Conservation (phyloP, 2,113 vertebrate genomes). For the Phaetusa simplex region DNA sequence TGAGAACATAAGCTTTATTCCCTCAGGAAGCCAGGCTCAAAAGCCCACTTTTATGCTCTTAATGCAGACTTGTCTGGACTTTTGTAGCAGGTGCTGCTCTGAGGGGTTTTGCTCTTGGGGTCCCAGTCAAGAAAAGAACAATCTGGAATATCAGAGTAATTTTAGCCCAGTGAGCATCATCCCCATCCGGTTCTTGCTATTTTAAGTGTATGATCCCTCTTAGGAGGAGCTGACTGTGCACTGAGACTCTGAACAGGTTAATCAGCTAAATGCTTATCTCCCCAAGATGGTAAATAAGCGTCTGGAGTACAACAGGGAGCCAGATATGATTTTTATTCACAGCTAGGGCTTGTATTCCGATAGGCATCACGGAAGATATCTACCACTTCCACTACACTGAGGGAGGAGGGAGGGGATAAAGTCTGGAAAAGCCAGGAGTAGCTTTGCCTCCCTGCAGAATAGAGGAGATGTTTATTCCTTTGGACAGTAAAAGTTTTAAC, state of each 20-base stretch:
- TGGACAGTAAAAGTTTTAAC: background rate
- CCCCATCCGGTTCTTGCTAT: background rate
- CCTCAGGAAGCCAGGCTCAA: background rate
- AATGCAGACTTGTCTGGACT: background rate
- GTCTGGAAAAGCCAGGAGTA: background rate
- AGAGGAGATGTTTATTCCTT: background rate
- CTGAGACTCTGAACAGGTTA: background rate
- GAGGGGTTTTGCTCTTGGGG: background rate
- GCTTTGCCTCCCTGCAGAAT: background rate
- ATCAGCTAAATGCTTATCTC: background rate
- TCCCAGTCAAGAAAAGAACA: background rate
- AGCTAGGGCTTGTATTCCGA: background rate
- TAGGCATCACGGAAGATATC: background rate
- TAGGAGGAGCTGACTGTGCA: background rate
- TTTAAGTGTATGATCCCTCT: background rate
- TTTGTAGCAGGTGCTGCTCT: background rate
- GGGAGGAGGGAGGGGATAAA: background rate
- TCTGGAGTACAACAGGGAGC: background rate
- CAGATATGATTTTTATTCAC: background rate
- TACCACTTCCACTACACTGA: background rate
- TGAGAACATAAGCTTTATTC: background rate
- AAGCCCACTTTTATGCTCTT: background rate
- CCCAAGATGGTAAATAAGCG: background rate
- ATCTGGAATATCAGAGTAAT: background rate
- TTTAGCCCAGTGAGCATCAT: background rate